Evolutionary conservation across 2,113 vertebrate genomes (phyloP), one percentile per base, ranked within the genome.

Genomic region (Mesembrinibis cayennensis): DNA sequence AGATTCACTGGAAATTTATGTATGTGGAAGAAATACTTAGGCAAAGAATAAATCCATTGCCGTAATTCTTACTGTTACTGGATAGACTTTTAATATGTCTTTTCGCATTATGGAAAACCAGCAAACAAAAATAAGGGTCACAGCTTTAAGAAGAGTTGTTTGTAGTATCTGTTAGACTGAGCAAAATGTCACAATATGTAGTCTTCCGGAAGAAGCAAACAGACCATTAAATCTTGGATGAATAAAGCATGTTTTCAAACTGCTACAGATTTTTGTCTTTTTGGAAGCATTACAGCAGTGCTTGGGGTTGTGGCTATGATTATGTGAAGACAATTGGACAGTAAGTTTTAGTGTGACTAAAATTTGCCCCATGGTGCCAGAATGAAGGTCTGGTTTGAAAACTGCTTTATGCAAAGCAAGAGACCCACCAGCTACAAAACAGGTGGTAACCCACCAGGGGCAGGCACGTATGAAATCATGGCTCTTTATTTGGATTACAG

Each of bases 381-480:
- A 85, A 82, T 67, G n/a, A 70, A 96, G 38, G 82, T 61, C 67
- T 95, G 66, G 4, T 84, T 87, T 81, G 52, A 82, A 84, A 93
- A 87, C 16, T 49, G 80, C 61, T 81, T 59, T 79, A 14, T 66
- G 62, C 18, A 47, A 86, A 70, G 85, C 61, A 66, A 58, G 52
- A 93, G 36, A 91, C 36, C 50, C 67, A 83, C 40, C 85, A 88
- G 90, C 90, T 96, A 94, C 92, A 92, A 95, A 93, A 66, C 88
- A 96, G 90, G 94, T 94, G 90, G 90, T 70, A 83, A 88, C 88
- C n/a, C 90, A 78, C 90, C 85, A 93, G 90, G 96, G 71, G 74
- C 70, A 80, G 45, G 58, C 56, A 63, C 4, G 6, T 93, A 90
- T 93, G 93, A 96, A 93, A 94, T 93, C 74, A 72, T 9, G 32